Evolutionary conservation across 1,140 invertebrate species (phyloP).

Genomic region (Anastrepha obliqua): DNA sequence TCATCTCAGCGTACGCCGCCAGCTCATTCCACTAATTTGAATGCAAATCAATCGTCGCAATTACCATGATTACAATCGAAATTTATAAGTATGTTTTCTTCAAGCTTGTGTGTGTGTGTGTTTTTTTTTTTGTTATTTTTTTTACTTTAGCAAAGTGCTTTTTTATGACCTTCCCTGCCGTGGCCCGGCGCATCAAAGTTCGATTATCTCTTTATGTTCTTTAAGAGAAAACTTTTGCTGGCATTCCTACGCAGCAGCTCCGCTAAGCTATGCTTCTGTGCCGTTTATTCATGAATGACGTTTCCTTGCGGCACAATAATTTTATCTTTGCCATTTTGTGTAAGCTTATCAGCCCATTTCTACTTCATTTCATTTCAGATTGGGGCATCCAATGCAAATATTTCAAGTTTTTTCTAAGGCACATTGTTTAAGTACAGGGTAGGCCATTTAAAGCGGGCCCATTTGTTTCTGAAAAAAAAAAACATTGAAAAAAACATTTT

Average conservation of each 20-base stretch:
- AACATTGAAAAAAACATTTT: too few species aligned
- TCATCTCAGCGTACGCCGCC: not conserved
- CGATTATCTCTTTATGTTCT: constrained; percentile 20
- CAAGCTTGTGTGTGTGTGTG: not conserved
- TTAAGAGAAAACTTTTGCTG: not conserved
- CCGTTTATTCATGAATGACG: not conserved
- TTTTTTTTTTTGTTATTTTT: not conserved
- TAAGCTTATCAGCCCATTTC: constrained; percentile 15
- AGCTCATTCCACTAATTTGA: not conserved
- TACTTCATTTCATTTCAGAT: constrained; percentile 20
- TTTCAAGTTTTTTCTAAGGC: too few species aligned
- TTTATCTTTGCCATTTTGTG: constrained; percentile 10
- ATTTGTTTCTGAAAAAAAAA: too few species aligned
- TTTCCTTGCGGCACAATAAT: not conserved
- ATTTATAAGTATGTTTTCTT: not conserved
- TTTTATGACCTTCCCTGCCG: not conserved
- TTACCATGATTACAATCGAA: constrained; percentile 47
- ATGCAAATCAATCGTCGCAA: constrained; percentile 33
- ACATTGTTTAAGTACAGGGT: not conserved
- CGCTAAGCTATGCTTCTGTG: not conserved
- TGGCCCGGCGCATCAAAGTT: not conserved
- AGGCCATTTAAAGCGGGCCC: too few species aligned
- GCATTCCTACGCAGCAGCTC: not conserved
- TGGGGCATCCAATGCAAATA: not conserved
- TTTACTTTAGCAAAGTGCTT: not conserved